Percentiles rank a stretch among this genome's conserved stretches.
Evolutionary conservation across 2,888 invertebrate species (phyloP).

Genomic region (Platerodrilus igneus): DNA sequence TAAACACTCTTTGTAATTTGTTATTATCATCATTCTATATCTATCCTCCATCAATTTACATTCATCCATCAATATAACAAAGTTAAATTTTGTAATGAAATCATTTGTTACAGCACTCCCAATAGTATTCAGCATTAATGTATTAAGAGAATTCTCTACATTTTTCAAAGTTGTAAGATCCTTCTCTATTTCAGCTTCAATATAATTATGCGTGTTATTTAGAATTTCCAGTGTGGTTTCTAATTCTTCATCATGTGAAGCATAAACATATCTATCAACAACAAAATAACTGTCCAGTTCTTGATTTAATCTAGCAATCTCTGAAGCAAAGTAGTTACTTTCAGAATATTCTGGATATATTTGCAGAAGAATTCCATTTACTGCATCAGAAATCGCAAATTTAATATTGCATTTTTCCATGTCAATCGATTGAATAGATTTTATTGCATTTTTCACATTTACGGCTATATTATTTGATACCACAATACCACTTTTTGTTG

Average conservation of each 20-base stretch:
- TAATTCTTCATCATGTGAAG: constrained; percentile 5
- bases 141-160: background rate
- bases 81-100: background rate
- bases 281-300: background rate
- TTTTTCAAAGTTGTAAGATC: background rate
- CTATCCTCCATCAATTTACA: background rate
- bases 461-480: background rate
- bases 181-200: background rate
- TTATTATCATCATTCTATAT: background rate
- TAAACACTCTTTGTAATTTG: background rate
- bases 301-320: background rate
- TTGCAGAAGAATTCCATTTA: background rate
- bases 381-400: background rate
- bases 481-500: background rate
- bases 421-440: background rate
- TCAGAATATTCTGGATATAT: constrained; percentile 6
- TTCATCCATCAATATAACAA: constrained; percentile 1
- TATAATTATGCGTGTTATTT: background rate
- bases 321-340: constrained; percentile 1
- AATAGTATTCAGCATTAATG: too few species aligned
- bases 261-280: constrained; percentile 7
- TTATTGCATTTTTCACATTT: constrained; percentile 4
- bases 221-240: background rate
- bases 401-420: background rate
- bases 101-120: too few species aligned